Percentiles rank a stretch among this genome's conserved stretches.
These are phyloP conservation scores for Girardia tigrina DNA, from an alignment of 2,888 invertebrate genomes.

Conservation along the genomic window DNA sequence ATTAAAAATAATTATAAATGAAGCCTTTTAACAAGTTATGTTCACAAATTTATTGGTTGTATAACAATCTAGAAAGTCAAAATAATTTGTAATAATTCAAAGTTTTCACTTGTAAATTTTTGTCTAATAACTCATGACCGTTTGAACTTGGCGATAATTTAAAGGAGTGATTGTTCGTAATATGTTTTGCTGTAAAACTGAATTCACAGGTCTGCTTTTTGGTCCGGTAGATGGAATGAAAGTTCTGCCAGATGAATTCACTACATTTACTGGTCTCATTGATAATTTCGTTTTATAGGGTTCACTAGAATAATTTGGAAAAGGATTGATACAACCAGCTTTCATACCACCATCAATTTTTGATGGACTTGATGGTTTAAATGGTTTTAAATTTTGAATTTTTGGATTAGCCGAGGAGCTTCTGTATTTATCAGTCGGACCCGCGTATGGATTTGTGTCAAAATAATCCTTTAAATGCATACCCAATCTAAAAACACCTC, in stretches of 20 bases:
- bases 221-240: constrained; percentile 48
- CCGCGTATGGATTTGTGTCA: constrained; percentile 47
- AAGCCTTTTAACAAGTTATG: too few relatives aligned
- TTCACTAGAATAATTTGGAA: constrained; percentile 47
- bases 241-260: constrained; percentile 47
- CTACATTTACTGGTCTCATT: constrained; percentile 40
- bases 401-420: neutral
- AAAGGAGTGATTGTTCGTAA: constrained; percentile 43
- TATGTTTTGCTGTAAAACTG: constrained; percentile 48
- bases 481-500: constrained; percentile 46
- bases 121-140: constrained; percentile 32
- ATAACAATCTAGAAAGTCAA: too few relatives aligned
- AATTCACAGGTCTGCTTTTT: constrained; percentile 45
- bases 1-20: too few relatives aligned
- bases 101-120: too few relatives aligned
- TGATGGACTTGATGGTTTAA: constrained; percentile 48
- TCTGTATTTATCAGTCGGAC: constrained; percentile 36
- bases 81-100: too few relatives aligned
- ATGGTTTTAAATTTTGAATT: constrained; percentile 43
- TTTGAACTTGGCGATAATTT: constrained; percentile 41
- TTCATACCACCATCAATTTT: constrained; percentile 48
- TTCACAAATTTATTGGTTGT: too few relatives aligned
- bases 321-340: constrained; percentile 49
- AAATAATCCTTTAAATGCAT: constrained; percentile 47
- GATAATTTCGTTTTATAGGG: constrained; percentile 40